A percentile compares a stretch with the other conserved stretches of the same genome.
Evolutionary conservation across 2,888 invertebrate species (phyloP).

Genomic region (Exephanes ischioxanthus): DNA sequence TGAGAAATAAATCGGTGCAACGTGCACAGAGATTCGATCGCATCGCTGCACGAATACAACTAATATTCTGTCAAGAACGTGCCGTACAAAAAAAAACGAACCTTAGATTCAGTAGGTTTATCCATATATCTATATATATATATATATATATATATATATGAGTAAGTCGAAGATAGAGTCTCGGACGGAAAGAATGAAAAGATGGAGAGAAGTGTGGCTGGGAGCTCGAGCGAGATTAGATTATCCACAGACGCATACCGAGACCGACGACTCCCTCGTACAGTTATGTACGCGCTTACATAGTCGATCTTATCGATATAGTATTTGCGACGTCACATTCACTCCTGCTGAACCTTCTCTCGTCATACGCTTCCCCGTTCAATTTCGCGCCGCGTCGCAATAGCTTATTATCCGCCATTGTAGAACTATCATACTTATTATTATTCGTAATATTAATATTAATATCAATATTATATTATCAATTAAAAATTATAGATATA

Average conservation of each 20-base stretch:
- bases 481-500: background rate
- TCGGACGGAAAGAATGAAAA: background rate
- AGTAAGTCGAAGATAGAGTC: background rate
- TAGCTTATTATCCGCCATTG: background rate
- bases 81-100: background rate
- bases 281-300: conserved; percentile 5
- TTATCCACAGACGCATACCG: conserved; percentile 33
- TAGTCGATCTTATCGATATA: conserved; percentile 48
- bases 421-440: background rate
- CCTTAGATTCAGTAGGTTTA: background rate
- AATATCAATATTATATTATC: too few species aligned
- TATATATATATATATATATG: background rate
- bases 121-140: background rate
- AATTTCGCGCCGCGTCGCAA: background rate
- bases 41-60: conserved; percentile 18
- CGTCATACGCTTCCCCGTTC: background rate
- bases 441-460: too few species aligned
- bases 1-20: conserved; percentile 26
- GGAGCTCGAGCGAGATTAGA: conserved; percentile 39
- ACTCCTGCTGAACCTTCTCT: conserved; percentile 29
- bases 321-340: conserved; percentile 9
- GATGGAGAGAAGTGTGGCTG: conserved; percentile 5
- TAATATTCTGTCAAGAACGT: conserved; percentile 23
- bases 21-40: conserved; percentile 13
- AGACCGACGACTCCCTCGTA: conserved; percentile 16